Percentiles rank a stretch among this genome's conserved stretches.
Evolutionary conservation across 2,797 vertebrate species (phyloP).

Genomic region (Leptodactylus fallax): DNA sequence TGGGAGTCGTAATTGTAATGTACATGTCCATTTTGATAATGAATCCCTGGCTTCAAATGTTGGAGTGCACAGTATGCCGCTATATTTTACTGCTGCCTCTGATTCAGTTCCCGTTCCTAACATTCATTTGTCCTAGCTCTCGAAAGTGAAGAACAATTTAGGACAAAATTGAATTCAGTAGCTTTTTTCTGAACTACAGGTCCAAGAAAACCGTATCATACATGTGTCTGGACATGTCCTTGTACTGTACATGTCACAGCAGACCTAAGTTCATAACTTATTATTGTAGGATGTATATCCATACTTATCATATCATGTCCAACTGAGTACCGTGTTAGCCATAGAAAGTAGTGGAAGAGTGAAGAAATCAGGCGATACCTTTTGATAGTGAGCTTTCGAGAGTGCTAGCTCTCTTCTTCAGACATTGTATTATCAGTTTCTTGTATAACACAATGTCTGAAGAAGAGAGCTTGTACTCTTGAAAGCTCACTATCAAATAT

Average conservation of each 20-base stretch:
- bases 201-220: neutral
- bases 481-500: too few relatives aligned
- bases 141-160: neutral
- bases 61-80: neutral
- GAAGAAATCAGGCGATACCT: too few relatives aligned
- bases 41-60: conserved; percentile 14
- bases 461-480: too few relatives aligned
- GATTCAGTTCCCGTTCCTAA: conserved; percentile 3
- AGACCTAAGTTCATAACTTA: neutral
- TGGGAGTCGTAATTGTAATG: conserved; percentile 30
- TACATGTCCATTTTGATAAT: conserved; percentile 43
- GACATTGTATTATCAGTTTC: too few relatives aligned
- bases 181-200: neutral
- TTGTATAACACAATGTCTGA: too few relatives aligned
- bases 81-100: neutral
- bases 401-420: too few relatives aligned
- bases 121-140: neutral
- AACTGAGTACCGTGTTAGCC: too few relatives aligned
- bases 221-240: too few relatives aligned
- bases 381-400: too few relatives aligned
- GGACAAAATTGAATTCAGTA: neutral
- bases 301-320: too few relatives aligned
- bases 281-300: neutral
- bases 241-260: too few relatives aligned
- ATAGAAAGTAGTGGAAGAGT: too few relatives aligned